phyloP scores from a whole-genome alignment of 2,797 vertebrate genomes.

The Propithecus deckenii region DNA sequence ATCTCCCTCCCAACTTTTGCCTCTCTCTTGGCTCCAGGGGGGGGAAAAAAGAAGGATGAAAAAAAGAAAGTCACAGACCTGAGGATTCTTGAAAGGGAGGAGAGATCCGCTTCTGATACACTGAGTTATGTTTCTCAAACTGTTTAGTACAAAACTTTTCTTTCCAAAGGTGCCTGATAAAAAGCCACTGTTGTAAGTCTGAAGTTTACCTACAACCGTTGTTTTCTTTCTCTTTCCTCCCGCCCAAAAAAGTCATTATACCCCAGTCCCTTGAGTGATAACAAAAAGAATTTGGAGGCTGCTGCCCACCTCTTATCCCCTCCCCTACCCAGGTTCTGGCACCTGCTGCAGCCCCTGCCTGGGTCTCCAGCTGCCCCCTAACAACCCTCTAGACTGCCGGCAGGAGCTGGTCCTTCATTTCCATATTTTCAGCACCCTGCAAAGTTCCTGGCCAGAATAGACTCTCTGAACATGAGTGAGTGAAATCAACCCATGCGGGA shows the following conservation, averaged over 20 bases:
- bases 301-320: background rate
- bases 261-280: background rate
- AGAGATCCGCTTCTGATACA: background rate
- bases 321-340: background rate
- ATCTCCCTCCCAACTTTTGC: background rate
- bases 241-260: slow-evolving; percentile 49
- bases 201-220: slow-evolving; percentile 56
- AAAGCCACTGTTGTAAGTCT: slow-evolving; percentile 60
- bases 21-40: background rate
- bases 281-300: background rate
- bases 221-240: slow-evolving; percentile 54
- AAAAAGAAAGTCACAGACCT: background rate
- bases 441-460: background rate
- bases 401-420: background rate
- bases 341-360: background rate
- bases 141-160: background rate
- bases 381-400: background rate
- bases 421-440: background rate
- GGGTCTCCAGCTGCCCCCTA: background rate
- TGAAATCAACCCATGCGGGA: background rate
- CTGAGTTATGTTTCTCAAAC: background rate
- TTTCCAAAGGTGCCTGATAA: slow-evolving; percentile 67
- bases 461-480: background rate
- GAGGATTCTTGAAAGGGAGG: background rate
- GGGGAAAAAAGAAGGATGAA: background rate